Evolutionary conservation across 2,797 vertebrate genomes (phyloP).

Genomic region (Enteromius paludinosus): DNA sequence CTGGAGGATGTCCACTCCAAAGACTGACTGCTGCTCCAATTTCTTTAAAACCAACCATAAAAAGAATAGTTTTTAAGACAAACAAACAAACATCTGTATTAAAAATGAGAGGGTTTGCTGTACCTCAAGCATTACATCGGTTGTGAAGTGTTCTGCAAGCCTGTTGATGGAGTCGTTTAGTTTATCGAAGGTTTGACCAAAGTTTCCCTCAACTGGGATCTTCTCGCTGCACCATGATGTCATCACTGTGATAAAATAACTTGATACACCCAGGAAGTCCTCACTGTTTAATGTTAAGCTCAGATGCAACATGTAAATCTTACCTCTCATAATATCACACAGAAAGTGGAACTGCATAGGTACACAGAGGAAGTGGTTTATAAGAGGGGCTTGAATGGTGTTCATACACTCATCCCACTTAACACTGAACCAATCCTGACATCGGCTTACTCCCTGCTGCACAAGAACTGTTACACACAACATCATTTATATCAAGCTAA

Average conservation of each 20-base stretch:
- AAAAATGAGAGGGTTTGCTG: neutral
- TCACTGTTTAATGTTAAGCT: neutral
- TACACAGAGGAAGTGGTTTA: slow-evolving; percentile 86
- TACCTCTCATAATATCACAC: slow-evolving; percentile 82
- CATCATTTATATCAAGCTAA: slow-evolving; percentile 22
- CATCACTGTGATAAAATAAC: slow-evolving; percentile 66
- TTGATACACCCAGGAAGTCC: neutral
- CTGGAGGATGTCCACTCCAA: slow-evolving; percentile 63
- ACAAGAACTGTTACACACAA: slow-evolving; percentile 78
- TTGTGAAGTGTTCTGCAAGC: slow-evolving; percentile 79
- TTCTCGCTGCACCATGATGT: slow-evolving; percentile 70
- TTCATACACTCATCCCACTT: slow-evolving; percentile 77
- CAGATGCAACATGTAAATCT: slow-evolving; percentile 30
- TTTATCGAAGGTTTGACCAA: slow-evolving; percentile 79
- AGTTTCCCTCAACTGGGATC: slow-evolving; percentile 83
- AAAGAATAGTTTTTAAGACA: neutral
- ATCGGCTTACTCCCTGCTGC: slow-evolving; percentile 73
- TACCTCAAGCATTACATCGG: slow-evolving; percentile 74
- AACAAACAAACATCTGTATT: neutral
- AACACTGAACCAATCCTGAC: slow-evolving; percentile 78
- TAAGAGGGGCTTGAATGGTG: slow-evolving; percentile 71
- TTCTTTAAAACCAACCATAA: slow-evolving; percentile 65
- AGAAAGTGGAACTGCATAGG: slow-evolving; percentile 88
- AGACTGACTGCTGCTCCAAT: slow-evolving; percentile 61
- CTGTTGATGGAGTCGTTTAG: slow-evolving; percentile 76